A percentile compares a stretch with the other conserved stretches of the same genome.
These are phyloP conservation scores for Chinchilla lanigera DNA, from an alignment of 2,113 vertebrate genomes.

Conservation along the genomic window DNA sequence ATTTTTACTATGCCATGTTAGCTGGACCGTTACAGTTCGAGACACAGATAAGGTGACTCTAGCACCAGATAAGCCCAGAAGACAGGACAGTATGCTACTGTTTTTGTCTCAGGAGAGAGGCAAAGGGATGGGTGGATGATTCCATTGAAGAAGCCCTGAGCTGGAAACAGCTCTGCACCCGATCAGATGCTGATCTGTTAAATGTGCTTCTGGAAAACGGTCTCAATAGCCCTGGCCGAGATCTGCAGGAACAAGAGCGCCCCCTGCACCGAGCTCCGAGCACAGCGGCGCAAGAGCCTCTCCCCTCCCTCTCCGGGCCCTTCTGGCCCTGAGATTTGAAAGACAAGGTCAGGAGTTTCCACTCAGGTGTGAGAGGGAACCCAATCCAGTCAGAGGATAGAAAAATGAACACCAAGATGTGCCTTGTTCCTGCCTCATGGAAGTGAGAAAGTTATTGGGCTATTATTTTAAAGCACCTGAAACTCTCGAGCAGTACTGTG, in stretches of 20 bases:
- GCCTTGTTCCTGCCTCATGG: background rate
- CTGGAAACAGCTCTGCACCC: background rate
- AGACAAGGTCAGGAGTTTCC: background rate
- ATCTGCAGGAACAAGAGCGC: background rate
- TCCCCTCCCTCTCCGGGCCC: background rate
- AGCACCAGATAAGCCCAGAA: background rate
- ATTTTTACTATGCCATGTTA: constrained; percentile 1
- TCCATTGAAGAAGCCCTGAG: background rate
- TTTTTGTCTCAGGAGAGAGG: background rate
- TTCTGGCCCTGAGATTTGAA: background rate
- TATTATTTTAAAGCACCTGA: background rate
- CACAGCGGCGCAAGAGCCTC: background rate
- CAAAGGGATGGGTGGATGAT: background rate
- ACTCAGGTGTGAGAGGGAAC: background rate
- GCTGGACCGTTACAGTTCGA: background rate
- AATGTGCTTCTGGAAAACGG: background rate
- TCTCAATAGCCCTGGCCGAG: background rate
- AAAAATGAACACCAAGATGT: background rate
- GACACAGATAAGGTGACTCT: background rate
- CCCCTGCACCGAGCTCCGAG: background rate
- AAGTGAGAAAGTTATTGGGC: background rate
- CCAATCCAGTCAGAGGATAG: background rate
- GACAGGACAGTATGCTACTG: accelerated
- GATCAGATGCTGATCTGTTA: background rate
- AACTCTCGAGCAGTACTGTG: background rate